Conservation (phyloP, 2,797 vertebrate species). For the Psittacula derbiana region DNA sequence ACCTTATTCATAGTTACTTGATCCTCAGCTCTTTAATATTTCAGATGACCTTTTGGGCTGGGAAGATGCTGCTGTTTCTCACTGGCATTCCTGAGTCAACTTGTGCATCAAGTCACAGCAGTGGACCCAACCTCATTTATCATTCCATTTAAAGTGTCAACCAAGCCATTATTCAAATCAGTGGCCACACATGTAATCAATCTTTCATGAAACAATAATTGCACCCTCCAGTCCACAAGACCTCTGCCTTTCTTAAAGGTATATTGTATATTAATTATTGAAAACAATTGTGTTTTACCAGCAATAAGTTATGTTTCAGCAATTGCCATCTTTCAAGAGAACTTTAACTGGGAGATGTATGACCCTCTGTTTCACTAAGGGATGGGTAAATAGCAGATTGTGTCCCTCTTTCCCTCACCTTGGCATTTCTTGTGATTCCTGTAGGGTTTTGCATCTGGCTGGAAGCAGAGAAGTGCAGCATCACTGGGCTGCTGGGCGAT, state of each 20-base stretch:
- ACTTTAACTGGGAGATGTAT: background rate
- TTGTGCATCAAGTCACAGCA: background rate
- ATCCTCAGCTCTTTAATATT: slow-evolving; percentile 30
- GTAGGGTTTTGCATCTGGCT: background rate
- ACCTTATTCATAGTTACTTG: background rate
- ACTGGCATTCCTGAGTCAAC: background rate
- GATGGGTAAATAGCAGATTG: background rate
- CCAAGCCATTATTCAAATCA: slow-evolving; percentile 48
- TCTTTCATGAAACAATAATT: slow-evolving; percentile 75
- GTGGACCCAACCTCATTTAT: slow-evolving; percentile 47
- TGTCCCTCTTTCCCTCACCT: background rate
- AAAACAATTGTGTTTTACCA: background rate
- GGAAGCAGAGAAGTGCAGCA: background rate
- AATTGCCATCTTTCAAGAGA: background rate
- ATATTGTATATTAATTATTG: slow-evolving; percentile 12
- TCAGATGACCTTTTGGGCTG: slow-evolving; percentile 19
- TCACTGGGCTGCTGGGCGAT: background rate
- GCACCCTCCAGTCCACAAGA: slow-evolving; percentile 1
- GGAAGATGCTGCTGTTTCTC: background rate
- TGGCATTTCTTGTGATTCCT: background rate
- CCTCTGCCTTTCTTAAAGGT: background rate
- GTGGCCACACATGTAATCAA: slow-evolving; percentile 47
- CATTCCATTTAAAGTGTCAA: slow-evolving; percentile 67
- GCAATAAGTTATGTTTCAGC: background rate
- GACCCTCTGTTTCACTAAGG: background rate